Evolutionary conservation across 1,140 invertebrate genomes (phyloP), one percentile per base, ranked within the genome.

Genomic region (Saxidomus purpurata): DNA sequence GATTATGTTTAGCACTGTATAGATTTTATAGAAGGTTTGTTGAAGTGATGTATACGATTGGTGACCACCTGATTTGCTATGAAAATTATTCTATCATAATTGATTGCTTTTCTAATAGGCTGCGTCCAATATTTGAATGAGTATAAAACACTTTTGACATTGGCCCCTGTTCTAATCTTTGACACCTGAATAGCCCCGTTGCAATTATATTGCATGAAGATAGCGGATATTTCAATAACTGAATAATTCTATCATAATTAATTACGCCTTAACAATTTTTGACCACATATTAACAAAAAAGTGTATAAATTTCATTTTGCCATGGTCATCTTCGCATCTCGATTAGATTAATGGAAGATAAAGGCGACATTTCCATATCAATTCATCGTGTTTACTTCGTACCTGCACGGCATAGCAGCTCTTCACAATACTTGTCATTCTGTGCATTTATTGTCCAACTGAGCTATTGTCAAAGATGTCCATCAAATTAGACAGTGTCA

Each of bases 121-220:
- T 38, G 11, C 28, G 76, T 36, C 49, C 2, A 49, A 52, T 79
- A 79, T 55, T 55, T 59, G 76, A 79, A 79, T 79, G 34, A 55
- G 19, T 4, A 36, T 55, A 15, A 52, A 36, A 8, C 76, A 52
- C 76, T 52, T 55, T 79, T 79, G 76, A 79, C 76, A 52, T n/a
- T 34, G 4, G 31, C 34, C n/a, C 28, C 28, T 9, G 4, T 79
- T 36, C 28, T 59, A 43, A 52, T 59, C 74, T 6, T 9, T 79
- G 76, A 79, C 76, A 79, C 47, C 47, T 79, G 76, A 79, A 79
- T 55, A 19, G 31, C 22, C 13, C 17, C 15, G 1, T 49, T 79
- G 76, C 76, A 79, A 79, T 79, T 79, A 79, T 49, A 79, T 79
- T 79, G 76, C 76, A 79, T 79, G 76, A 52, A 79, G 49, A 79